Conservation (phyloP, 2,113 vertebrate species). For the Chrysemys picta region DNA sequence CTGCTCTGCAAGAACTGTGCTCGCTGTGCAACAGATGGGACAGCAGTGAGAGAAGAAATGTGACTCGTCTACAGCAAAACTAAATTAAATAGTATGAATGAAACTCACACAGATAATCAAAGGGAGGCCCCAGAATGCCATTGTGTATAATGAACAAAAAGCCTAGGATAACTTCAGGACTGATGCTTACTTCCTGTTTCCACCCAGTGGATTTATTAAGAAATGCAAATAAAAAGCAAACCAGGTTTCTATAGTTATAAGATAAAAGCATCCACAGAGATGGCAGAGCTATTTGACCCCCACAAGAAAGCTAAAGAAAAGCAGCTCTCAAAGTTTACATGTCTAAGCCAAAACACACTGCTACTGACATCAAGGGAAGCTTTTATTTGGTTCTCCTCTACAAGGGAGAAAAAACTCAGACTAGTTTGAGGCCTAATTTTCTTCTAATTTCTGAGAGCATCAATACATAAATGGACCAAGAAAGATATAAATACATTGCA, state of each 20-base stretch:
- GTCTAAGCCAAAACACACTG: not conserved
- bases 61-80: not conserved
- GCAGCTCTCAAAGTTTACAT: not conserved
- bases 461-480: not conserved
- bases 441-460: not conserved
- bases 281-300: not conserved
- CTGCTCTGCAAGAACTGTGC: not conserved
- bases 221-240: not conserved
- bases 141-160: not conserved
- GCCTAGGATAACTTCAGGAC: rapidly evolving
- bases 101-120: not conserved
- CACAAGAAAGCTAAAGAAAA: not conserved
- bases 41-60: not conserved
- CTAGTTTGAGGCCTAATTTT: not conserved
- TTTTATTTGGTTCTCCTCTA: not conserved
- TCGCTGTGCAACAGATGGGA: not conserved
- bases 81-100: not conserved
- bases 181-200: conserved; percentile 30
- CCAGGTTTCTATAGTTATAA: not conserved
- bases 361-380: not conserved
- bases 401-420: not conserved
- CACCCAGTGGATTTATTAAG: conserved; percentile 21
- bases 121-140: not conserved
- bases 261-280: not conserved
- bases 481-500: not conserved